Conservation (phyloP, 2,113 vertebrate species). For the Protobothrops mucrosquamatus region DNA sequence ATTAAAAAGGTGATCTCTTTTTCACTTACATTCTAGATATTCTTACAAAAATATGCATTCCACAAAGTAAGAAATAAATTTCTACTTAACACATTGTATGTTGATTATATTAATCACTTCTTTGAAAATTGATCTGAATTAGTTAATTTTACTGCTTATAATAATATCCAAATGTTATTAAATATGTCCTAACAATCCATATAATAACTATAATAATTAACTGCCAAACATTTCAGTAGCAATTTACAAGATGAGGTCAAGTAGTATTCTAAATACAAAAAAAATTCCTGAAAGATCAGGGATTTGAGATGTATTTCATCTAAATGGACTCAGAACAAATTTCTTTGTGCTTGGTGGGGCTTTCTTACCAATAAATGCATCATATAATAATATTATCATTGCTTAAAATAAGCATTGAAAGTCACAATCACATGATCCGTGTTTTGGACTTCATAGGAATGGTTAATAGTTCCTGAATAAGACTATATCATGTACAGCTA, state of each 20-base stretch:
- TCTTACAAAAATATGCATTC: neutral
- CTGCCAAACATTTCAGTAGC: neutral
- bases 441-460: neutral
- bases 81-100: neutral
- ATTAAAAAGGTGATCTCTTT: neutral
- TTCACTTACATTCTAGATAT: neutral
- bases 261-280: conserved; percentile 13
- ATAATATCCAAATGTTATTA: neutral
- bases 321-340: neutral
- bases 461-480: neutral
- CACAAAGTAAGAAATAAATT: neutral
- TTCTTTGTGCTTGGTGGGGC: neutral
- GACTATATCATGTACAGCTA: neutral
- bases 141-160: neutral
- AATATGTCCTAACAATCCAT: neutral
- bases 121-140: neutral
- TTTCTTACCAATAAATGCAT: neutral
- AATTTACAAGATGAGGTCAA: neutral
- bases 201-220: neutral
- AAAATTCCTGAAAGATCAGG: neutral
- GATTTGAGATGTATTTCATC: neutral
- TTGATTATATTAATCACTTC: neutral
- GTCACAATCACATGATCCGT: neutral
- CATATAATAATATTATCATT: neutral
- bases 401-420: neutral